Evolutionary conservation across 2,797 vertebrate species (phyloP).

Genomic region (Amblyraja radiata): DNA sequence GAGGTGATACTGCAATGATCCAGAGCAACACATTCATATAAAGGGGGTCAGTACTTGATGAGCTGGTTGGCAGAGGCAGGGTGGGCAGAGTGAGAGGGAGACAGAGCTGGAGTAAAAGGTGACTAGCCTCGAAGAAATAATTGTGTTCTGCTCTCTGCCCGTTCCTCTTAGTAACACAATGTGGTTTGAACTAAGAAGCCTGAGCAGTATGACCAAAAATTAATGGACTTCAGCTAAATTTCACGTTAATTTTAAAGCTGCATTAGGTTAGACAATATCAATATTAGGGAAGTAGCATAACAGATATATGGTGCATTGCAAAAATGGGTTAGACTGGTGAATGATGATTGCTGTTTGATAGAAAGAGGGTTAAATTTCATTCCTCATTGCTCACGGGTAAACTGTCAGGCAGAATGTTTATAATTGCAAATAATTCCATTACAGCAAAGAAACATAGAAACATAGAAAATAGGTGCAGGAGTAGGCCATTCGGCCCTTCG

Average conservation of each 20-base stretch:
- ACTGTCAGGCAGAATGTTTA: not conserved
- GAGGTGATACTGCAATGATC: not conserved
- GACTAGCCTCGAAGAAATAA: not conserved
- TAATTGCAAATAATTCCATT: not conserved
- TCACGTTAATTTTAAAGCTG: not conserved
- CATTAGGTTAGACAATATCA: not conserved
- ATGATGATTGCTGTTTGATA: not conserved
- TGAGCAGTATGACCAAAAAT: not conserved
- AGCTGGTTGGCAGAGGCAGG: not conserved
- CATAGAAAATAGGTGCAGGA: too few species aligned
- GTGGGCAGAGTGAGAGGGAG: not conserved
- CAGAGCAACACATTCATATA: not conserved
- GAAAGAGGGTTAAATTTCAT: not conserved
- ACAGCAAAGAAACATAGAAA: too few species aligned
- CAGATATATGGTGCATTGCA: not conserved
- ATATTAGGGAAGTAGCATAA: not conserved
- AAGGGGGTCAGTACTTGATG: not conserved
- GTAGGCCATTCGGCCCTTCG: too few species aligned
- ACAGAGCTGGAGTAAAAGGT: conserved; percentile 6
- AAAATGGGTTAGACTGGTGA: not conserved
- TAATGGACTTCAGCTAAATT: not conserved
- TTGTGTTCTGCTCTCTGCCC: not conserved
- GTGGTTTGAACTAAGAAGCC: not conserved
- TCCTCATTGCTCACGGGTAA: not conserved
- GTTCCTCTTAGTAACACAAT: not conserved